Conservation (phyloP, 1,140 invertebrate species). For the Drosophila bocqueti region DNA sequence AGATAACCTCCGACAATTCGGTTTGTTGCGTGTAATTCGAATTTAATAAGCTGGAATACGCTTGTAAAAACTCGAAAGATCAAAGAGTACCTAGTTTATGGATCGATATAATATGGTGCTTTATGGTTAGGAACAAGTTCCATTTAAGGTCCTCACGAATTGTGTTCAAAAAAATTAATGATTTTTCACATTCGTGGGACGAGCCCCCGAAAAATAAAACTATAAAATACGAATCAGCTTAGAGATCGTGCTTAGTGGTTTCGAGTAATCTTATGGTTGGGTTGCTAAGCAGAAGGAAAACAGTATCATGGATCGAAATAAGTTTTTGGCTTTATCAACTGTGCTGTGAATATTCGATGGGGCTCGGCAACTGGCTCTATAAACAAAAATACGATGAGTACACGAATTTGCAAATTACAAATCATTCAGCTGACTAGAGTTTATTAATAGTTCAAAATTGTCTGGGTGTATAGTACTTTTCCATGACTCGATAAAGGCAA, state of each 20-base stretch:
- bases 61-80: conserved; percentile 27
- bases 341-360: background rate
- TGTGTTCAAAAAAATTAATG: conserved; percentile 3
- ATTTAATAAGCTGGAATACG: conserved; percentile 22
- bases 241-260: conserved; percentile 9
- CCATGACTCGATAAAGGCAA: background rate
- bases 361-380: conserved; percentile 18
- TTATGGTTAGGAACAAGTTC: conserved; percentile 32
- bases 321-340: conserved; percentile 37
- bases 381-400: conserved; percentile 40
- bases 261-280: background rate
- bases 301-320: conserved; percentile 9
- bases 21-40: conserved; percentile 40
- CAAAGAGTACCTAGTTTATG: conserved; percentile 31
- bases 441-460: background rate
- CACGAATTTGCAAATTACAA: conserved; percentile 35
- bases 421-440: conserved; percentile 7
- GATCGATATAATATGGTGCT: conserved; percentile 22
- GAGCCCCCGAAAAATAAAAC: conserved; percentile 46
- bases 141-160: background rate
- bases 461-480: conserved; percentile 16
- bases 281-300: conserved; percentile 29
- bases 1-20: conserved; percentile 29
- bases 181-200: conserved; percentile 26
- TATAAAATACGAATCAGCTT: conserved; percentile 20